These are phyloP conservation scores for Onthophagus taurus DNA, from an alignment of 1,140 invertebrate genomes.

Conservation along the genomic window DNA sequence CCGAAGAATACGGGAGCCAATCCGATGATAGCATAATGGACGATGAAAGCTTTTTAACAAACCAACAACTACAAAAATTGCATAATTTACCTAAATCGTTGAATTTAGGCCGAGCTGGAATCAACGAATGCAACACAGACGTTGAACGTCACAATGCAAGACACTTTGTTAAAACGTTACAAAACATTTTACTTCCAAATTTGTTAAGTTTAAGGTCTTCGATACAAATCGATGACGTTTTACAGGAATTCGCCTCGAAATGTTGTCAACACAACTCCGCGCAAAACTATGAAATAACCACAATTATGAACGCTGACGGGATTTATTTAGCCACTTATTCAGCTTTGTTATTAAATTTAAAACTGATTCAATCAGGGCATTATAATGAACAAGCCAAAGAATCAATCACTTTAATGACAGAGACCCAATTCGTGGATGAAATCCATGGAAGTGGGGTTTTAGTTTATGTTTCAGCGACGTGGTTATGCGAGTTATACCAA, in stretches of 20 bases:
- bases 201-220: constrained; percentile 61
- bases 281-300: constrained; percentile 49
- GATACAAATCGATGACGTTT: constrained; percentile 77
- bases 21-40: constrained; percentile 45
- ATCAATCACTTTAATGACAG: constrained; percentile 45
- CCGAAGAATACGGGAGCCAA: constrained; percentile 46
- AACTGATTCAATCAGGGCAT: constrained; percentile 65
- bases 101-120: constrained; percentile 44
- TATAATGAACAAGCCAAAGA: constrained; percentile 49
- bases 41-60: constrained; percentile 42
- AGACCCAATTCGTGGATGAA: constrained; percentile 81
- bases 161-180: constrained; percentile 63
- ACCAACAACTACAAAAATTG: constrained; percentile 44
- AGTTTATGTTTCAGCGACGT: constrained; percentile 82
- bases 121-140: constrained; percentile 61
- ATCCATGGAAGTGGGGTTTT: constrained; percentile 83
- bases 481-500: constrained; percentile 85
- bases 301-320: constrained; percentile 90
- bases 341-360: constrained; percentile 71
- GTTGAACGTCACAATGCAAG: constrained; percentile 69
- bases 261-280: constrained; percentile 75
- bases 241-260: constrained; percentile 84
- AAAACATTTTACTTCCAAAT: constrained; percentile 58
- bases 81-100: constrained; percentile 57
- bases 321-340: constrained; percentile 86